Evolutionary conservation across 2,113 vertebrate genomes (phyloP).

Genomic region (Hemiscyllium ocellatum): DNA sequence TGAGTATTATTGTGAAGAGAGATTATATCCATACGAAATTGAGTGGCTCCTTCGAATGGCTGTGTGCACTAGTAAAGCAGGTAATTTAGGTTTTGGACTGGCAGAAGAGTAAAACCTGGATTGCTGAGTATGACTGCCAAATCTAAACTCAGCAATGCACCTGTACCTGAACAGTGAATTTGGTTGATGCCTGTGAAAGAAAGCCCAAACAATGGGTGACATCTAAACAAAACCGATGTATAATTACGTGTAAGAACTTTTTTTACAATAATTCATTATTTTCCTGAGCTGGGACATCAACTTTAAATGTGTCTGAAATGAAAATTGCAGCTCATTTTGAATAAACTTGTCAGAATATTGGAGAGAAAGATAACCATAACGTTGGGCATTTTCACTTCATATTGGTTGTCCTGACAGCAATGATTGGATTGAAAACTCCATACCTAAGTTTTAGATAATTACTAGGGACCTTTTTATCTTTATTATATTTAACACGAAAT

Average conservation of each 20-base stretch:
- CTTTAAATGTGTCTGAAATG: slow-evolving; percentile 34
- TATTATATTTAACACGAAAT: not conserved
- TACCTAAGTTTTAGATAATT: not conserved
- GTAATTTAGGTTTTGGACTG: not conserved
- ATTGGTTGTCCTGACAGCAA: not conserved
- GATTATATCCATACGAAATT: not conserved
- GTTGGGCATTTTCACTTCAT: not conserved
- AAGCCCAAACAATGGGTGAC: slow-evolving; percentile 39
- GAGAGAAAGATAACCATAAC: not conserved
- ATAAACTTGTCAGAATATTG: not conserved
- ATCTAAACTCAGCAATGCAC: not conserved
- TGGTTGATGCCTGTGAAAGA: not conserved
- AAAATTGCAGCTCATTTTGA: not conserved
- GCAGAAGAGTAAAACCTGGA: not conserved
- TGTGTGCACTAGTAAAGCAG: not conserved
- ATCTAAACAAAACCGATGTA: slow-evolving; percentile 40
- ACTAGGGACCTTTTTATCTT: not conserved
- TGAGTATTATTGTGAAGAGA: not conserved
- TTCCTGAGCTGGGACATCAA: slow-evolving; percentile 42
- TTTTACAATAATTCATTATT: slow-evolving; percentile 50
- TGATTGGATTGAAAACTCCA: not conserved
- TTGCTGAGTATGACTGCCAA: slow-evolving; percentile 2
- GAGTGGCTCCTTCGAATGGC: not conserved
- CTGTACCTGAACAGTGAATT: not conserved
- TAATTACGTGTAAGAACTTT: slow-evolving; percentile 47